These are phyloP conservation scores for Yasuhikotakia modesta DNA, from an alignment of 2,797 vertebrate species.

Conservation along the genomic window DNA sequence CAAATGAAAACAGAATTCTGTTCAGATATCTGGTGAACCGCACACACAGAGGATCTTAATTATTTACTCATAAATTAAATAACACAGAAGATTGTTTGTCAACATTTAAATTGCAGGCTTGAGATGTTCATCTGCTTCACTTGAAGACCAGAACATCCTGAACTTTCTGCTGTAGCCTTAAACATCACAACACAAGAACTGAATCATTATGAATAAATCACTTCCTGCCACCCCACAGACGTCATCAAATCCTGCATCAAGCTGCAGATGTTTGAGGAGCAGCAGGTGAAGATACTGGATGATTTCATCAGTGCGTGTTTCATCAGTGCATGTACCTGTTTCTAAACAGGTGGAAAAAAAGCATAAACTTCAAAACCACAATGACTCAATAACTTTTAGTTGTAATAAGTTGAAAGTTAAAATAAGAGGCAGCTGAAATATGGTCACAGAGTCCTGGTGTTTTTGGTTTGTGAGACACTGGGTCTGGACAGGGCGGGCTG, in stretches of 20 bases:
- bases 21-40: slow-evolving; percentile 71
- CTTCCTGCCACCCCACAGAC: slow-evolving; percentile 23
- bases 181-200: slow-evolving; percentile 22
- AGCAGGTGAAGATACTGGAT: slow-evolving; percentile 13
- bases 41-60: slow-evolving; percentile 76
- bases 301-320: too few species aligned
- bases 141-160: slow-evolving; percentile 38
- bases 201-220: slow-evolving; percentile 17
- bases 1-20: slow-evolving; percentile 72
- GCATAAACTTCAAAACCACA: slow-evolving; percentile 41
- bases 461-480: too few species aligned
- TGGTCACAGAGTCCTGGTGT: not conserved
- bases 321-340: too few species aligned
- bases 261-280: slow-evolving; percentile 8
- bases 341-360: not conserved
- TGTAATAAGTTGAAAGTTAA: too few species aligned
- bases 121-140: slow-evolving; percentile 42
- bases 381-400: slow-evolving; percentile 7
- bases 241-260: not conserved
- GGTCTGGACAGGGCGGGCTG: not conserved
- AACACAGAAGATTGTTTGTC: slow-evolving; percentile 75
- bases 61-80: slow-evolving; percentile 78
- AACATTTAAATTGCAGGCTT: slow-evolving; percentile 54
- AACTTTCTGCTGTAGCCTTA: slow-evolving; percentile 71
- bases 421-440: slow-evolving; percentile 9